These are phyloP conservation scores for Drosophila hydei DNA, from an alignment of 1,140 invertebrate genomes.

Conservation along the genomic window DNA sequence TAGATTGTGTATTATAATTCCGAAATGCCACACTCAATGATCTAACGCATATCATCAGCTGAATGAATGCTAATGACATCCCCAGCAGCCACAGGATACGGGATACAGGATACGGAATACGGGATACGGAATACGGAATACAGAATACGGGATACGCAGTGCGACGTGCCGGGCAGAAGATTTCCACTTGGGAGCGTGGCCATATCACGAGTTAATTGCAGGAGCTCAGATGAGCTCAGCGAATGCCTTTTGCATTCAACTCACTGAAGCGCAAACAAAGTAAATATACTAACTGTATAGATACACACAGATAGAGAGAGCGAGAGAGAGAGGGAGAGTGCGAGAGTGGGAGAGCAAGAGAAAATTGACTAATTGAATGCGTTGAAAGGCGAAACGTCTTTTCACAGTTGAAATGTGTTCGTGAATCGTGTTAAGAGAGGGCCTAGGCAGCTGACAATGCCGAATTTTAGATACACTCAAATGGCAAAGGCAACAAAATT, in stretches of 20 bases:
- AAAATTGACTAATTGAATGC: constrained; percentile 52
- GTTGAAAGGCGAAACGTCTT: constrained; percentile 38
- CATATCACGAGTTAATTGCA: constrained; percentile 45
- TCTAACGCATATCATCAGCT: constrained; percentile 46
- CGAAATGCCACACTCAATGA: constrained; percentile 47
- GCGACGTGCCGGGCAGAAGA: background rate
- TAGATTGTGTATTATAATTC: constrained; percentile 54
- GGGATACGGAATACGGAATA: background rate
- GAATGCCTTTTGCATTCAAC: constrained; percentile 34
- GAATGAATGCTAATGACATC: constrained; percentile 53
- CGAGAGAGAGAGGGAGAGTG: too few relatives aligned
- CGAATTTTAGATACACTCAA: background rate
- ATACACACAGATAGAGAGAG: constrained; percentile 1
- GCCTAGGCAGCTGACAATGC: background rate
- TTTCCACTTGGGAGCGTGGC: constrained; percentile 1
- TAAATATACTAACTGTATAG: constrained; percentile 45
- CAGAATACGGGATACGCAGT: background rate
- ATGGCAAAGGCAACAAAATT: too few relatives aligned
- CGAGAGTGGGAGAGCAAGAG: background rate
- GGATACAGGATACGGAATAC: background rate
- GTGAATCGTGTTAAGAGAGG: constrained; percentile 28
- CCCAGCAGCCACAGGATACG: constrained; percentile 4
- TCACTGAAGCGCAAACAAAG: constrained; percentile 44
- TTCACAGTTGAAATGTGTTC: constrained; percentile 50
- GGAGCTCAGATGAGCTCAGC: constrained; percentile 12